A percentile compares a stretch with the other conserved stretches of the same genome.
Evolutionary conservation across 2,888 invertebrate species (phyloP).

Genomic region (Punctoribates punctum): DNA sequence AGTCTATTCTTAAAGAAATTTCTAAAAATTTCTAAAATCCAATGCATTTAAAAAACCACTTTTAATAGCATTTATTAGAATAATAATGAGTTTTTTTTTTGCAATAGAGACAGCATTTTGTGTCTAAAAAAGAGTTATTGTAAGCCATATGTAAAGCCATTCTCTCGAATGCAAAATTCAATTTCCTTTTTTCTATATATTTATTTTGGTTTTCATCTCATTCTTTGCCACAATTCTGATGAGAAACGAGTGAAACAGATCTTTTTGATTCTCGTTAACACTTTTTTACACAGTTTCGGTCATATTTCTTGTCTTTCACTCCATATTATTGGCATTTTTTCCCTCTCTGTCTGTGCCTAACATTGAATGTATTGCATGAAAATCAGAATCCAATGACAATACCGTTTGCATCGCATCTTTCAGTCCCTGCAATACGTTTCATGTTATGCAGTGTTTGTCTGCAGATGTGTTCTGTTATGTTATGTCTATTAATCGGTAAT

Average conservation of each 20-base stretch:
- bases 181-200: conserved; percentile 22
- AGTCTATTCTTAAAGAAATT: no score
- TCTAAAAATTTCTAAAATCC: no score
- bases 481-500: conserved; percentile 31
- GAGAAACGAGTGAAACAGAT: not conserved
- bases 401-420: not conserved
- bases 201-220: not conserved
- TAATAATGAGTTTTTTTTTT: no score
- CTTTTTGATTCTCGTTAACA: not conserved
- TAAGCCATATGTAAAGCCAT: not conserved
- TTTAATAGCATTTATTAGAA: no score
- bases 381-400: conserved; percentile 10
- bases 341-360: no score
- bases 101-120: no score
- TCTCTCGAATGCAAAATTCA: conserved; percentile 25
- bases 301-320: conserved; percentile 1
- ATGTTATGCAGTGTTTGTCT: conserved; percentile 10
- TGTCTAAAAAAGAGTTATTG: not conserved
- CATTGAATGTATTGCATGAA: conserved; percentile 18
- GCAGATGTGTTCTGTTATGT: conserved; percentile 14
- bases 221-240: not conserved
- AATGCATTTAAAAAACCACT: no score
- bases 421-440: not conserved
- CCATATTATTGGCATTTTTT: conserved; percentile 11
- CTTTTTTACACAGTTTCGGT: conserved; percentile 1